Base-by-base conservation (phyloP, 2,888 invertebrate genomes). In the Proisotoma minuta region DNA sequence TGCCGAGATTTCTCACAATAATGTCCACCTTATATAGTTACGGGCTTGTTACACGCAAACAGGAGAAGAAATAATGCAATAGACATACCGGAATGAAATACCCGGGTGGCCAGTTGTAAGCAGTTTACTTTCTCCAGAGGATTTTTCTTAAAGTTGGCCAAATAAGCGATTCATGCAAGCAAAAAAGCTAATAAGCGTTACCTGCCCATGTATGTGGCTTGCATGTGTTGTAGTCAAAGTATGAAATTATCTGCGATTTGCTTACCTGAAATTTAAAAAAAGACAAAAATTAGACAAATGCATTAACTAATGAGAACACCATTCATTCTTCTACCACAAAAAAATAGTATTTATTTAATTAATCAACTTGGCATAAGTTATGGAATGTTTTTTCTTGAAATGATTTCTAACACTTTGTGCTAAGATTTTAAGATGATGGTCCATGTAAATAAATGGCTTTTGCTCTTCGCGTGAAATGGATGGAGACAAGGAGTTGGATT, bases 1-100 rank as follows among this genome's bases (percentile, higher is more conserved):
- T 43, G 43, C 18, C 18, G 5, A 43, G 43, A 43, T 43, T 43
- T 43, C 43, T 43, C 43, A 43, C 43, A 43, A n/a, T 43, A 43
- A 43, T 18, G 18, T 43, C 43, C 43, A 15, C n/a, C n/a, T n/a
- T n/a, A n/a, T n/a, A n/a, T n/a, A n/a, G n/a, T n/a, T n/a, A n/a
- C n/a, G n/a, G n/a, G n/a, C n/a, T n/a, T n/a, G n/a, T n/a, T n/a
- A n/a, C n/a, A n/a, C n/a, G n/a, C 43, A 34, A 34, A 34, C 34
- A 10, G 34, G 34, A 34, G 8, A 34, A 10, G 34, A 34, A 34
- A 34, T 34, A 15, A 34, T 8, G 8, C 43, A 43, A n/a, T n/a
- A n/a, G n/a, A n/a, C n/a, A n/a, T n/a, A n/a, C n/a, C n/a, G n/a
- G n/a, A n/a, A n/a, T n/a, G n/a, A n/a, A 43, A 43, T 43, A 43